Percentiles rank a stretch among this genome's conserved stretches.
phyloP scores from a whole-genome alignment of 1,140 invertebrate species.

The Eueides isabella region DNA sequence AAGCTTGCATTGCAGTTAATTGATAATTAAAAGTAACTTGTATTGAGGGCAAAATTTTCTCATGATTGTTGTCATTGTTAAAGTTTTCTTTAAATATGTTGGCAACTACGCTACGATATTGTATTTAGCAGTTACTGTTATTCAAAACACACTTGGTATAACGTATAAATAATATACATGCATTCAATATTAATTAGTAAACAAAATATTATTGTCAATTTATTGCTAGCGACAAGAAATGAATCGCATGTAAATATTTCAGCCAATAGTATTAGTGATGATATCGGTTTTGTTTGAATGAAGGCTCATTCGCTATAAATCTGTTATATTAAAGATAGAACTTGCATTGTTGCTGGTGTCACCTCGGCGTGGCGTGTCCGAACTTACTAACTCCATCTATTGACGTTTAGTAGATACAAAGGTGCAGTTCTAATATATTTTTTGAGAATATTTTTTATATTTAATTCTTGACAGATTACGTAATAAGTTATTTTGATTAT shows the following conservation, averaged over 20 bases:
- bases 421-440: background rate
- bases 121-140: background rate
- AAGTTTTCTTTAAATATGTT: constrained; percentile 12
- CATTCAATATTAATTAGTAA: background rate
- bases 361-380: background rate
- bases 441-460: background rate
- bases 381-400: background rate
- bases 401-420: background rate
- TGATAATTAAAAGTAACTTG: constrained; percentile 16
- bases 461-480: too few species aligned
- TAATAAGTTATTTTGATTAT: too few species aligned
- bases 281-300: background rate
- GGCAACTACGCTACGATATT: background rate
- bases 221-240: background rate
- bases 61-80: constrained; percentile 22
- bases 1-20: constrained; percentile 5
- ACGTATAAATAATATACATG: background rate
- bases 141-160: constrained; percentile 13
- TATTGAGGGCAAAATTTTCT: constrained; percentile 28
- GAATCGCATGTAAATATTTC: background rate
- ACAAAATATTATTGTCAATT: background rate
- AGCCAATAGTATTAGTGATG: too few species aligned
- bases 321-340: background rate
- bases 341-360: background rate
- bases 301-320: background rate